Percentiles rank a stretch among this genome's conserved stretches.
phyloP scores from a whole-genome alignment of 64 coral and sea anemone species.

The Pachyseris speciosa region DNA sequence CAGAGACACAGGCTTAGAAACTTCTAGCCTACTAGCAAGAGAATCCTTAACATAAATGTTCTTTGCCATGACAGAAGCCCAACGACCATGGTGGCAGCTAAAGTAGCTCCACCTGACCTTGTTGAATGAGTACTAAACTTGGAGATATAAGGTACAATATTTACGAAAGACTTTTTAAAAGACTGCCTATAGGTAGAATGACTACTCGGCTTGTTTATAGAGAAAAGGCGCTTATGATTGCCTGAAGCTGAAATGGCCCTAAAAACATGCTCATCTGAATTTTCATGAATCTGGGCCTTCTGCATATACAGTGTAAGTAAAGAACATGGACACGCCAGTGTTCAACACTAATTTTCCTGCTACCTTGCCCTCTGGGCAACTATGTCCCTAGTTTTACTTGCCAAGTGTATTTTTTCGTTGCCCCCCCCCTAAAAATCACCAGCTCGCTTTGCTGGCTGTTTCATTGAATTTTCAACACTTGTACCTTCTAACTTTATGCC shows the following conservation, averaged over 20 bases:
- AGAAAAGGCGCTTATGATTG: conserved; percentile 1
- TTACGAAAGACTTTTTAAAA: conserved; percentile 38
- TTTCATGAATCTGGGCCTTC: not conserved
- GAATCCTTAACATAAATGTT: conserved; percentile 27
- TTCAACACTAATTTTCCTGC: no score
- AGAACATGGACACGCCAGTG: not conserved
- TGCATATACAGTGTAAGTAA: conserved; percentile 2
- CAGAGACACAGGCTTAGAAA: conserved; percentile 18
- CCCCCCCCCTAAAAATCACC: no score
- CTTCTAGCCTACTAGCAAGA: not conserved
- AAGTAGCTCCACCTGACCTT: not conserved
- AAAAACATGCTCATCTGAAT: not conserved
- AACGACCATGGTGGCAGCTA: conserved; percentile 39
- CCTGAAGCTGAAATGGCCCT: not conserved
- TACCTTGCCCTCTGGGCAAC: no score
- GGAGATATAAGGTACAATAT: conserved; percentile 45
- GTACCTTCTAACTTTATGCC: no score
- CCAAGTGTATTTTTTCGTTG: no score
- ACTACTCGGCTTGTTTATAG: conserved; percentile 30
- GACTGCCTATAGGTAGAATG: conserved; percentile 45
- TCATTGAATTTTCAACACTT: no score
- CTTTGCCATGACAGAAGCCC: conserved; percentile 22
- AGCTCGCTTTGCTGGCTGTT: no score
- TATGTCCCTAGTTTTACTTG: no score
- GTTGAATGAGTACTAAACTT: no score